Evolutionary conservation across 2,888 invertebrate genomes (phyloP).

Genomic region (Chalcosyrphus nemorum): DNA sequence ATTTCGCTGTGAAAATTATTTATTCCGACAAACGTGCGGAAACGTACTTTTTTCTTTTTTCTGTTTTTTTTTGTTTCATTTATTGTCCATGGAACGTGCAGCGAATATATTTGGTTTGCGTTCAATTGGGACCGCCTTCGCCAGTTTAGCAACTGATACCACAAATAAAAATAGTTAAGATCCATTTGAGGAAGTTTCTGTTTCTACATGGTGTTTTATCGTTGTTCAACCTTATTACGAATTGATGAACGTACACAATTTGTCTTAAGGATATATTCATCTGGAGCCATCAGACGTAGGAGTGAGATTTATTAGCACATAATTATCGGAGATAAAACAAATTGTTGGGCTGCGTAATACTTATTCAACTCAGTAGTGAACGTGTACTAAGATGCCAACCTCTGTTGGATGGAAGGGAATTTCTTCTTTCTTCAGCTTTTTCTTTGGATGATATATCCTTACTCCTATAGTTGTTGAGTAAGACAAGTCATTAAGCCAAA

Average conservation of each 20-base stretch:
- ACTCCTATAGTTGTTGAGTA: too few relatives aligned
- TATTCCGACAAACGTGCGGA: conserved; percentile 71
- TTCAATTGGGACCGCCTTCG: neutral
- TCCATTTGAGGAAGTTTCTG: conserved; percentile 39
- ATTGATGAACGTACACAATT: conserved; percentile 62
- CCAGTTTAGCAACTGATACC: conserved; percentile 20
- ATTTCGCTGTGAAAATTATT: conserved; percentile 56
- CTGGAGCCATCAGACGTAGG: neutral
- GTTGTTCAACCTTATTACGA: conserved; percentile 37
- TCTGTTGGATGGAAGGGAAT: neutral
- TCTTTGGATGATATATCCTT: too few relatives aligned
- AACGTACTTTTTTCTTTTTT: conserved; percentile 47
- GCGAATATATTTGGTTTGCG: conserved; percentile 33
- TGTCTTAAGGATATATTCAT: conserved; percentile 40
- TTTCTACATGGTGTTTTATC: conserved; percentile 41
- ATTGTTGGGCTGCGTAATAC: neutral
- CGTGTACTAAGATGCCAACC: neutral
- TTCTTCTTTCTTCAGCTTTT: too few relatives aligned
- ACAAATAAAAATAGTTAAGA: conserved; percentile 64
- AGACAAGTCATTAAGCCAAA: neutral
- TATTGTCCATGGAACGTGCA: conserved; percentile 64
- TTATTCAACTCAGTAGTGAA: neutral
- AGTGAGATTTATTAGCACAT: conserved; percentile 37
- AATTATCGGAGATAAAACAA: conserved; percentile 30
- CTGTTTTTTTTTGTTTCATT: conserved; percentile 65